phyloP scores from a whole-genome alignment of 2,888 invertebrate genomes.

The Drosophila tanythrix region DNA sequence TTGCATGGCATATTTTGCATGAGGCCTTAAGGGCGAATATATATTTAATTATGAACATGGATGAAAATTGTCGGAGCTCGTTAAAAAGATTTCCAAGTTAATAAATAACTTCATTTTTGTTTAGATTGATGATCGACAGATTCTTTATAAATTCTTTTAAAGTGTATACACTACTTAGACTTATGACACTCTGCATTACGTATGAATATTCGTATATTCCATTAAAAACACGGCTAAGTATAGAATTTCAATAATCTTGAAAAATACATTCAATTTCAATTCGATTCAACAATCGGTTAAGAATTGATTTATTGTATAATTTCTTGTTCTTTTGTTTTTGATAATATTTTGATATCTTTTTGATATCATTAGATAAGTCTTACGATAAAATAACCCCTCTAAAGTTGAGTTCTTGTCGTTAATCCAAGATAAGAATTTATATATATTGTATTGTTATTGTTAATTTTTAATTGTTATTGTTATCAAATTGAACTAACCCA shows the following conservation, averaged over 20 bases:
- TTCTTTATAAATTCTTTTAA: neutral
- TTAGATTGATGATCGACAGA: neutral
- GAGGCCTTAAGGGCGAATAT: neutral
- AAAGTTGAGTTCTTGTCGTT: neutral
- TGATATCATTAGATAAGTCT: neutral
- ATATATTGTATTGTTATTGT: neutral
- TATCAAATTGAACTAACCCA: neutral
- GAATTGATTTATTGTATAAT: neutral
- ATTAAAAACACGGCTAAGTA: no score
- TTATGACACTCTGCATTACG: neutral
- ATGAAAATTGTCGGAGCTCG: neutral
- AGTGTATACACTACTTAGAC: neutral
- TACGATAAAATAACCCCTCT: neutral
- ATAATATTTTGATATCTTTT: neutral
- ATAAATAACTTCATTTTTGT: neutral
- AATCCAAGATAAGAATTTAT: neutral
- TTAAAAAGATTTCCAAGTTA: neutral
- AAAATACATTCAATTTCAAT: neutral
- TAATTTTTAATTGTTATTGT: neutral
- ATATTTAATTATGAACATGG: neutral
- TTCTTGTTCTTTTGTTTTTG: neutral
- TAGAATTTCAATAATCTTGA: no score
- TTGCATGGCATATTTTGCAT: constrained; percentile 20
- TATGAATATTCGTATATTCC: no score
- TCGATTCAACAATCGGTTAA: neutral